Evolutionary conservation across 2,113 vertebrate genomes (phyloP).

Genomic region (Himantopus leucocephalus): DNA sequence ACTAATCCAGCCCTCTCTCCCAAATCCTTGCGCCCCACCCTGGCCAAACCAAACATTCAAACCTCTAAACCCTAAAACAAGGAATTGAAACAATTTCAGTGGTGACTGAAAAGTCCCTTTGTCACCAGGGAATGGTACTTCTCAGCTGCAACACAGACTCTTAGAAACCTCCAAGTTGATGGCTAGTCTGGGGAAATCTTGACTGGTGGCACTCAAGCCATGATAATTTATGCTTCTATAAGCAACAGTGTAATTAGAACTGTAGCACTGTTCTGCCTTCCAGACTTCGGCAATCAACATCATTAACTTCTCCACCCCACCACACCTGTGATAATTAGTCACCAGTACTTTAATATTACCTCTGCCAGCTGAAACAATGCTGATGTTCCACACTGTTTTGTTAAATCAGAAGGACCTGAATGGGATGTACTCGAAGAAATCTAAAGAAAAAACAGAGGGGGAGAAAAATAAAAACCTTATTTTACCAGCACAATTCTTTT

Average conservation of each 20-base stretch:
- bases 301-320: conserved; percentile 8
- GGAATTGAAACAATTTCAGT: neutral
- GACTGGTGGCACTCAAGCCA: neutral
- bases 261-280: neutral
- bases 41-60: neutral
- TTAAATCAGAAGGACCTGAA: conserved; percentile 75
- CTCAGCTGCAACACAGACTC: neutral
- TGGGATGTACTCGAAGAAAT: conserved; percentile 79
- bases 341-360: conserved; percentile 71
- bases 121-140: neutral
- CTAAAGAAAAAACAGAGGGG: conserved; percentile 34
- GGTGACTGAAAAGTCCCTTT: neutral
- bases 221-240: neutral
- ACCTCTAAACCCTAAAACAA: neutral
- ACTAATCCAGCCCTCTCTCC: neutral
- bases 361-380: conserved; percentile 89
- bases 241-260: conserved; percentile 42
- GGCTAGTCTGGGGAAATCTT: neutral
- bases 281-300: neutral
- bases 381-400: conserved; percentile 83
- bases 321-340: conserved; percentile 25
- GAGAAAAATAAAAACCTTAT: neutral
- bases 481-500: neutral
- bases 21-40: neutral
- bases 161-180: neutral